Evolutionary conservation across 2,113 vertebrate genomes (phyloP).

Genomic region (Balaeniceps rex): DNA sequence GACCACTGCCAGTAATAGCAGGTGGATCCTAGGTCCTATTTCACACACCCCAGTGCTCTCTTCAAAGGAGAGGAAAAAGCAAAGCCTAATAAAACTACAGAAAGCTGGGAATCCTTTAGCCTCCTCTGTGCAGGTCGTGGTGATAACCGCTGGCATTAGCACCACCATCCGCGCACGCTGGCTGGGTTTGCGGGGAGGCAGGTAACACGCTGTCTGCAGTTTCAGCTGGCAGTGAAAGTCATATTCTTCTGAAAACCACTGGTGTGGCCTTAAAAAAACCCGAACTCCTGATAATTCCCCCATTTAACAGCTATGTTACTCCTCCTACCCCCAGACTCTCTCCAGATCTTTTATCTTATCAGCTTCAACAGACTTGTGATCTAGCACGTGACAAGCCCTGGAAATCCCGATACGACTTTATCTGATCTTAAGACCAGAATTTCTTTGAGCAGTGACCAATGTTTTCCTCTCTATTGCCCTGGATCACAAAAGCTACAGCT

Average conservation of each 20-base stretch:
- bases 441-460: not conserved
- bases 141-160: fast-evolving
- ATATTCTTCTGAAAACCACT: not conserved
- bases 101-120: not conserved
- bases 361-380: not conserved
- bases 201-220: not conserved
- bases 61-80: not conserved
- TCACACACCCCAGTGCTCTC: not conserved
- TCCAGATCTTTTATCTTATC: not conserved
- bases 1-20: not conserved
- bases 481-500: not conserved
- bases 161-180: fast-evolving
- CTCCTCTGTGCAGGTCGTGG: not conserved
- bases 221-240: not conserved
- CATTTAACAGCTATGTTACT: not conserved
- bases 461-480: not conserved
- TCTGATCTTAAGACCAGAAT: not conserved
- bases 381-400: not conserved
- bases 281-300: not conserved
- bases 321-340: not conserved
- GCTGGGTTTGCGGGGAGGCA: not conserved
- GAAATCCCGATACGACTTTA: not conserved
- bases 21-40: not conserved
- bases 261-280: not conserved
- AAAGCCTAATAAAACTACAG: not conserved